Evolutionary conservation across 2,888 invertebrate genomes (phyloP).

Genomic region (Brassicogethes aeneus): DNA sequence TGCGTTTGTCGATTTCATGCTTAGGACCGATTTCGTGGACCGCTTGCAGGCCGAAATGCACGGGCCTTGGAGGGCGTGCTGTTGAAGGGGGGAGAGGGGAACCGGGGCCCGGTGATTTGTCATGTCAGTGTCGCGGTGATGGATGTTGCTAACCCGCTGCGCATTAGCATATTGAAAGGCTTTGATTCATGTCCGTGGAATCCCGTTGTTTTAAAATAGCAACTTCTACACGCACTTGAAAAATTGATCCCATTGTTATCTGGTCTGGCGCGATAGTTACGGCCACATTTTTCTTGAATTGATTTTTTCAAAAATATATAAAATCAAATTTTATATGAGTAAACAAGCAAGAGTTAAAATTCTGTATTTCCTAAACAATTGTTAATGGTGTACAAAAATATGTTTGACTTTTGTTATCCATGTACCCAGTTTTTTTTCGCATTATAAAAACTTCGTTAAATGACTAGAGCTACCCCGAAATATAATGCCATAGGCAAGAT

Average conservation of each 20-base stretch:
- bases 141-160: slow-evolving; percentile 32
- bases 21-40: slow-evolving; percentile 20
- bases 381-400: no score
- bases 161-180: slow-evolving; percentile 41
- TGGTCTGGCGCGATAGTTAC: slow-evolving; percentile 20
- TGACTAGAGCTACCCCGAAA: no score
- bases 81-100: not conserved
- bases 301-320: no score
- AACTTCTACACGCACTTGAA: slow-evolving; percentile 25
- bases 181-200: slow-evolving; percentile 36
- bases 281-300: no score
- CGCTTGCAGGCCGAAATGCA: slow-evolving; percentile 6
- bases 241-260: slow-evolving; percentile 27
- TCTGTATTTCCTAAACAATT: no score
- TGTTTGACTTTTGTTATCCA: no score
- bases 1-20: slow-evolving; percentile 22
- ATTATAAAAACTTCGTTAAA: no score
- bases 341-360: no score
- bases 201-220: slow-evolving; percentile 36
- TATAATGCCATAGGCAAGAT: no score
- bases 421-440: no score
- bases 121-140: slow-evolving; percentile 41
- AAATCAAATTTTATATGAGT: no score
- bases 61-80: not conserved
- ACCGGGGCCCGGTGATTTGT: slow-evolving; percentile 33